These are phyloP conservation scores for Lithophane leautieri DNA, from an alignment of 2,888 invertebrate genomes.

Conservation along the genomic window DNA sequence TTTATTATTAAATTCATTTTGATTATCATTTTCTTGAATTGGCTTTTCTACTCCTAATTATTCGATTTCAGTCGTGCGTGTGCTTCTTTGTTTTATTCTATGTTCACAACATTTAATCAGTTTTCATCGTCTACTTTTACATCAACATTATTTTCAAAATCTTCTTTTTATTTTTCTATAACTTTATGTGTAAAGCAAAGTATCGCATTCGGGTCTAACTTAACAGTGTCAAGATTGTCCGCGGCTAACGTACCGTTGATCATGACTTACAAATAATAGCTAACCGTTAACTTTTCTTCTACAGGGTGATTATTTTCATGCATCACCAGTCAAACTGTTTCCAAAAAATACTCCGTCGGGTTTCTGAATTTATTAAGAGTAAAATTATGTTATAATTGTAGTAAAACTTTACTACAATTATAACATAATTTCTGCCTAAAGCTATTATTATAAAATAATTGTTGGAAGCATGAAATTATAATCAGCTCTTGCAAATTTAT, in stretches of 20 bases:
- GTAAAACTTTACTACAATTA: too few relatives aligned
- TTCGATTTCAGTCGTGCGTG: neutral
- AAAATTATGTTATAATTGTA: too few relatives aligned
- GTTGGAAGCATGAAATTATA: neutral
- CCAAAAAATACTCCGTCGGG: neutral
- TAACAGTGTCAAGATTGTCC: slow-evolving; percentile 63
- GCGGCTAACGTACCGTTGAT: slow-evolving; percentile 69
- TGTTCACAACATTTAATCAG: neutral
- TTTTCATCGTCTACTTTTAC: neutral
- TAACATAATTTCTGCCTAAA: too few relatives aligned
- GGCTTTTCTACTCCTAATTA: neutral
- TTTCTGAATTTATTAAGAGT: neutral
- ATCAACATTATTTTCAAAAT: neutral
- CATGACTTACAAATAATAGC: slow-evolving; percentile 81
- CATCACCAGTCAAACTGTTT: neutral
- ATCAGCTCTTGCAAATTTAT: neutral
- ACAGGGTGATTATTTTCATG: slow-evolving; percentile 69
- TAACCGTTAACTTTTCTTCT: slow-evolving; percentile 66
- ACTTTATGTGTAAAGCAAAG: slow-evolving; percentile 30
- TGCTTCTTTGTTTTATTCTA: neutral
- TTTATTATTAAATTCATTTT: slow-evolving; percentile 46
- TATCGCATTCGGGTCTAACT: slow-evolving; percentile 54
- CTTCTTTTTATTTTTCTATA: slow-evolving; percentile 11
- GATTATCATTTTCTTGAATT: neutral
- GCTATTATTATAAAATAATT: neutral